Evolutionary conservation across 2,113 vertebrate species (phyloP), one percentile per base, ranked within the genome.

Genomic region (Ranitomeya imitator): DNA sequence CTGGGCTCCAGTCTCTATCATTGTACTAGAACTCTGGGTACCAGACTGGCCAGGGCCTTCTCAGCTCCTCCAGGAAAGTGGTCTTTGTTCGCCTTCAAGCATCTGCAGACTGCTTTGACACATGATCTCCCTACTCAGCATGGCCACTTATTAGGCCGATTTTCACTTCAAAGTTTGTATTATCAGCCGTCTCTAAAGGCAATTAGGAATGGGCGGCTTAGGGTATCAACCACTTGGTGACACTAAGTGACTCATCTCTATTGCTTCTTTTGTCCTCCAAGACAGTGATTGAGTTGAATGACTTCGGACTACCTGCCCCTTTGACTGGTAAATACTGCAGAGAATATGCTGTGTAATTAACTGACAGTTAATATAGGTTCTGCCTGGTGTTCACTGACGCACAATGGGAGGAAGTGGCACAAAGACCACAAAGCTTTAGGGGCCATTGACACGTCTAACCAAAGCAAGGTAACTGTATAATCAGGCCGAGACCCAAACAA

Each of bases 201-300:
- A 96, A 96, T 97, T 96, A 97, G 96, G 96, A 96, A 96, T 96
- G 96, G 96, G 95, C 95, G 95, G 95, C 95, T 96, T 94, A 95
- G 96, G 95, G 96, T 94, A 94, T 94, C 95, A 95, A 95, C 94
- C 95, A 93, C 94, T 92, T 94, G 93, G 94, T 93, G 92, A 95
- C 95, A 95, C 95, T 95, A 95, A 94, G 95, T 94, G 95, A 95
- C 96, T 95, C 96, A 96, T 96, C 96, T 95, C 96, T 96, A 96
- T 93, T 95, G 94, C 94, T 94, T 93, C 95, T 92, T 96, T 97
- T 97, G 95, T 96, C 92, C 91, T 90, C 90, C 86, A 89, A 91
- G 95, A 96, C 96, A 96, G 95, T 96, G 96, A 97, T 96, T 94
- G 95, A 97, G 95, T 94, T 95, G 94, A 96, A 94, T 92, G 93